These are phyloP conservation scores for Sialis lutaria DNA, from an alignment of 2,888 invertebrate genomes.

Conservation along the genomic window DNA sequence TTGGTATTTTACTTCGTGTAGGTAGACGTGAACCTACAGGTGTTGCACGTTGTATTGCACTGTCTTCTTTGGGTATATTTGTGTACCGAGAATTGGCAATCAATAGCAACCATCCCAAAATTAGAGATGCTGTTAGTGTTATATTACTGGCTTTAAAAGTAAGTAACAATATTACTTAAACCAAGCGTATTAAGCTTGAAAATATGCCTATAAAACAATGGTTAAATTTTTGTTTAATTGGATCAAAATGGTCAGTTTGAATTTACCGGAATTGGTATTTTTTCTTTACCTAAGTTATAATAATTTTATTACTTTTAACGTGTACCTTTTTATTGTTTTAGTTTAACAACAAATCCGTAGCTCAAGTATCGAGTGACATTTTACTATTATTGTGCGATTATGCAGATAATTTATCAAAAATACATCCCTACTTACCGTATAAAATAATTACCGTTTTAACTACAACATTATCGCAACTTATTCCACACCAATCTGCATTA, in stretches of 20 bases:
- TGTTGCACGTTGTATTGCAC: slow-evolving; percentile 73
- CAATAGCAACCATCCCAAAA: slow-evolving; percentile 40
- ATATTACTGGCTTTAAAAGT: slow-evolving; percentile 51
- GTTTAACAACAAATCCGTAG: slow-evolving; percentile 66
- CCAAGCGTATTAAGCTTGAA: too few relatives aligned
- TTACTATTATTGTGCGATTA: slow-evolving; percentile 64
- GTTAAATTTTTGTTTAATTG: too few relatives aligned
- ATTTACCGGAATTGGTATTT: too few relatives aligned
- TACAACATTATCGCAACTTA: slow-evolving; percentile 30
- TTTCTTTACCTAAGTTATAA: too few relatives aligned
- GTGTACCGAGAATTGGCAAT: slow-evolving; percentile 46
- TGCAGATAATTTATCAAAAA: slow-evolving; percentile 47
- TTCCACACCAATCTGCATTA: slow-evolving; percentile 15
- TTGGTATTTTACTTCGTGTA: slow-evolving; percentile 71
- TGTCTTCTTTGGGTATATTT: slow-evolving; percentile 68
- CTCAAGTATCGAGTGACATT: slow-evolving; percentile 70
- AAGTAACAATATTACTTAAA: slow-evolving; percentile 14
- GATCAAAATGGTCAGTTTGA: too few relatives aligned
- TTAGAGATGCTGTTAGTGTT: slow-evolving; percentile 49
- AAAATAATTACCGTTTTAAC: slow-evolving; percentile 37
- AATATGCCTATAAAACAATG: too few relatives aligned
- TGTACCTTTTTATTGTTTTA: slow-evolving; percentile 30
- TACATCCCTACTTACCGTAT: slow-evolving; percentile 47
- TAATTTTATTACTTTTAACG: too few relatives aligned
- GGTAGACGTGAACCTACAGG: slow-evolving; percentile 80